Evolutionary conservation across 2,113 vertebrate species (phyloP), one percentile per base, ranked within the genome.

Genomic region (Noctilio leporinus): DNA sequence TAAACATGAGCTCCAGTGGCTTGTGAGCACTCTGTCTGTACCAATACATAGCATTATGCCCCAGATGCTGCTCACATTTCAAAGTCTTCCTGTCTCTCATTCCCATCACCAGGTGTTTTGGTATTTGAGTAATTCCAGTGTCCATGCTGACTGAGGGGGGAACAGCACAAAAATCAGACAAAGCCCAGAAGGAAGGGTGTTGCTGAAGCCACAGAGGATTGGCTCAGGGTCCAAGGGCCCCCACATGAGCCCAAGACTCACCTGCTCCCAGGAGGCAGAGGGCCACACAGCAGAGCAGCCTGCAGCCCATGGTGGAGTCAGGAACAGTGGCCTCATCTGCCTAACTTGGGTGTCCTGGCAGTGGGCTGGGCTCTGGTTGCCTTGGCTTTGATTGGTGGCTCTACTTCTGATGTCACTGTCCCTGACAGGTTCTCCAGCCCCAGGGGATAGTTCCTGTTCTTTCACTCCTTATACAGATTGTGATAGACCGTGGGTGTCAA

Each of bases 1-100:
- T 10, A 64, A 97, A 97, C 83, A 98, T 10, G 86, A 97, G 0
- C 45, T 87, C 43, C 6, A 35, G 14, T 0, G 49, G 62, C 7
- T 95, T 91, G 14, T 78, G 87, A 24, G 69, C 5, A 1, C 77
- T 83, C 40, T 95, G 88, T 40, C 15, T 49, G 6, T 91, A 89
- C 78, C 93, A 97, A 17, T 59, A 92, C 90, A 95, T 84, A 3
- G 35, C 5, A 16, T 78, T 8, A 16, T 97, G 95, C 3, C 38
- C 55, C 33, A 95, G 69, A 8, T 1, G 0, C 20, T 95, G 96
- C 16, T 80, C 5, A 14, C 92, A 91, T 0, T 4, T 20, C 38
- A 95, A 12, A 1, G 10, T 49, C 69, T 11, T 69, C 2, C 53
- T 76, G 28, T 3, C 51, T 1, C 38, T 67, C 5, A 1, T 40